These are phyloP conservation scores for Anableps anableps DNA, from an alignment of 2,797 vertebrate species.

Conservation along the genomic window DNA sequence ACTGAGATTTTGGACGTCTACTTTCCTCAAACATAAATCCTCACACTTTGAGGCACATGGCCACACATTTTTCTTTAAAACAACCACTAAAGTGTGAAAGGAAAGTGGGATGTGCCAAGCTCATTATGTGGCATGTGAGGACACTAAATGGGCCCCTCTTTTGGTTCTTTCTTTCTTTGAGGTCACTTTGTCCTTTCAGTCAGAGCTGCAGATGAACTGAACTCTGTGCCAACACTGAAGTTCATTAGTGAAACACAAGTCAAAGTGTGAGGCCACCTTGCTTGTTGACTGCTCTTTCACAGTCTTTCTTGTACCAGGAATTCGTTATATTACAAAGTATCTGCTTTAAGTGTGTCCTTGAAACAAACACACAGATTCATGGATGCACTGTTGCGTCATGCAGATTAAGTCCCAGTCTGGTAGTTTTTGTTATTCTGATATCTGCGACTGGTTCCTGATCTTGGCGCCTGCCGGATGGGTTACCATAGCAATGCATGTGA, in stretches of 20 bases:
- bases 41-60: constrained; percentile 41
- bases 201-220: constrained; percentile 58
- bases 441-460: constrained; percentile 61
- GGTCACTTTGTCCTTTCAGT: constrained; percentile 71
- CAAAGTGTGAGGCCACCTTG: constrained; percentile 68
- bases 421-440: constrained; percentile 66
- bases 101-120: constrained; percentile 48
- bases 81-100: constrained; percentile 48
- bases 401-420: constrained; percentile 56
- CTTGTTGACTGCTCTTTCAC: constrained; percentile 56
- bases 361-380: constrained; percentile 36
- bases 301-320: constrained; percentile 42
- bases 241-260: constrained; percentile 74
- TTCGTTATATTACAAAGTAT: constrained; percentile 49
- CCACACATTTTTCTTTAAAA: constrained; percentile 58
- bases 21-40: constrained; percentile 49
- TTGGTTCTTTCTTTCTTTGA: constrained; percentile 55
- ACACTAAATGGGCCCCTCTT: constrained; percentile 52
- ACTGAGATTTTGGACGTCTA: constrained; percentile 61
- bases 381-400: constrained; percentile 29
- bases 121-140: constrained; percentile 55
- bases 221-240: constrained; percentile 56
- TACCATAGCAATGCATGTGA: constrained; percentile 72
- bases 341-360: constrained; percentile 24
- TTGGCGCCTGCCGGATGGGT: constrained; percentile 55